Conservation (phyloP, 1,140 invertebrate species). For the Drosophila bipectinata region DNA sequence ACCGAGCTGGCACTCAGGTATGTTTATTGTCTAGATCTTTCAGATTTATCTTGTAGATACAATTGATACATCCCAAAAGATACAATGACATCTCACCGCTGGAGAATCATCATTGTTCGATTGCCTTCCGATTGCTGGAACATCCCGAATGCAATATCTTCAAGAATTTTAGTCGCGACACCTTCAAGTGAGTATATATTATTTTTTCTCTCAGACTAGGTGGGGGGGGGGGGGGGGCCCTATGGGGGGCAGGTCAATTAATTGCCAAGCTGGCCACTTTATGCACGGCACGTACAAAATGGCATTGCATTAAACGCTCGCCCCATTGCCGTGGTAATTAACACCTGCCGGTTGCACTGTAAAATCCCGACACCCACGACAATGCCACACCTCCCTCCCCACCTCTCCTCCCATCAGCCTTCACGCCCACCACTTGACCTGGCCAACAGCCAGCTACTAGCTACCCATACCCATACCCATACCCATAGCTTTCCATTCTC, state of each 20-base stretch:
- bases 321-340: slow-evolving; percentile 75
- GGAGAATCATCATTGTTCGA: slow-evolving; percentile 95
- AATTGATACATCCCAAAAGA: slow-evolving; percentile 26
- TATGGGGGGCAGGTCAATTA: slow-evolving; percentile 60
- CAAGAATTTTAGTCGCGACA: slow-evolving; percentile 87
- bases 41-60: background rate
- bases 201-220: background rate
- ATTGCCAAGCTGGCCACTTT: slow-evolving; percentile 86
- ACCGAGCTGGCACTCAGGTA: slow-evolving; percentile 92
- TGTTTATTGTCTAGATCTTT: background rate
- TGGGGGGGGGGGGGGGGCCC: too few species aligned
- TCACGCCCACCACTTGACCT: slow-evolving; percentile 15
- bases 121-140: slow-evolving; percentile 92
- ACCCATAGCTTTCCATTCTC: background rate
- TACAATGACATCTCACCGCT: slow-evolving; percentile 96
- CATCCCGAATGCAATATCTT: slow-evolving; percentile 92
- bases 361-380: slow-evolving; percentile 5
- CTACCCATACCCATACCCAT: too few species aligned
- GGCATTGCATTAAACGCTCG: slow-evolving; percentile 76
- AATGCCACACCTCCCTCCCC: background rate
- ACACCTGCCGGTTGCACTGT: slow-evolving; percentile 52
- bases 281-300: slow-evolving; percentile 77
- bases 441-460: background rate
- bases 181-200: slow-evolving; percentile 85
- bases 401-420: too few species aligned